Evolutionary conservation across 2,797 vertebrate species (phyloP).

Genomic region (Pipistrellus kuhlii): DNA sequence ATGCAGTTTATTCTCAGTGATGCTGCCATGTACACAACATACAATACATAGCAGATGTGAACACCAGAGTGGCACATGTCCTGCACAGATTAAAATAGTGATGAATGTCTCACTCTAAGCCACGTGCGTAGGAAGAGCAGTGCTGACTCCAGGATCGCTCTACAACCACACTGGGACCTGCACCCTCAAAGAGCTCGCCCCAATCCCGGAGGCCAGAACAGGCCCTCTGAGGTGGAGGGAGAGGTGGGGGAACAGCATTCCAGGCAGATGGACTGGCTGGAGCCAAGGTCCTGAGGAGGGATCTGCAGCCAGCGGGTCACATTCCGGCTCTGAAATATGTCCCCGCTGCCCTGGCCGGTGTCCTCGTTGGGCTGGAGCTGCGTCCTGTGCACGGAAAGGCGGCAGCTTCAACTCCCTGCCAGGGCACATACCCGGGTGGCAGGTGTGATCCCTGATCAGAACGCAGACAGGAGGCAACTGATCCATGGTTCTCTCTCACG

Average conservation of each 20-base stretch:
- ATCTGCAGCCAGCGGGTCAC: background rate
- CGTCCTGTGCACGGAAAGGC: background rate
- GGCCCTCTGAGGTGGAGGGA: no score
- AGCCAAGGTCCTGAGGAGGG: background rate
- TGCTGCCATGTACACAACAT: background rate
- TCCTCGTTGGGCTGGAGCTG: background rate
- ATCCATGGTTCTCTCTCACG: background rate
- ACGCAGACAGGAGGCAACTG: background rate
- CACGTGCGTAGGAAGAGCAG: background rate
- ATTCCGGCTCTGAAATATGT: background rate
- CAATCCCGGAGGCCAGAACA: no score
- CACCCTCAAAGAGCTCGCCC: background rate
- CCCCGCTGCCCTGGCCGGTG: background rate
- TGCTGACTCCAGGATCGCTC: no score
- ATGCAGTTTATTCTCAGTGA: background rate
- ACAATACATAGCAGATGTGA: background rate
- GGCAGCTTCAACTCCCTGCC: background rate
- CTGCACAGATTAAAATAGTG: background rate
- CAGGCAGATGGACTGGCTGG: no score
- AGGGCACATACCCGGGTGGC: background rate
- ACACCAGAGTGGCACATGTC: no score
- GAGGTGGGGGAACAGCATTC: no score
- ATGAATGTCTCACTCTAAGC: background rate
- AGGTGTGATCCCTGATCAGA: background rate
- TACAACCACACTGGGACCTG: no score